Percentiles rank a stretch among this genome's conserved stretches.
phyloP scores from a whole-genome alignment of 1,140 invertebrate genomes.

The Drosophila malerkotliana region DNA sequence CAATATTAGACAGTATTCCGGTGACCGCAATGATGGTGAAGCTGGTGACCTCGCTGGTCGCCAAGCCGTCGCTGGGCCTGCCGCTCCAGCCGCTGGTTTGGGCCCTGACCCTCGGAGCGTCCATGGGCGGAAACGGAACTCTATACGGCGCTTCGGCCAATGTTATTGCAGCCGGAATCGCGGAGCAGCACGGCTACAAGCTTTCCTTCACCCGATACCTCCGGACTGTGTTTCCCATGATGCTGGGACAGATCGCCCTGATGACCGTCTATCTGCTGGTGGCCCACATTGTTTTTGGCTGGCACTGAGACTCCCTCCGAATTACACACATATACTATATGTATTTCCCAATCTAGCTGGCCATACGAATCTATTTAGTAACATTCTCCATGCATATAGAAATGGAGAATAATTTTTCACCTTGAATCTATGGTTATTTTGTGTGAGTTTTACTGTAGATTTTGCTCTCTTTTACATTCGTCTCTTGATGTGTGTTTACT shows the following conservation, averaged over 20 bases:
- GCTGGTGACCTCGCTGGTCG: slow-evolving; percentile 87
- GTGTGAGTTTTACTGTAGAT: slow-evolving; percentile 5
- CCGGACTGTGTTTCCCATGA: slow-evolving; percentile 90
- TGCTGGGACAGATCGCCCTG: slow-evolving; percentile 88
- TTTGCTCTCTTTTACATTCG: slow-evolving; percentile 25
- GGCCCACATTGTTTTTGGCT: slow-evolving; percentile 87
- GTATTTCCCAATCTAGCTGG: not conserved
- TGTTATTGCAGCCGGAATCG: slow-evolving; percentile 92
- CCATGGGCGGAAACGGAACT: slow-evolving; percentile 92
- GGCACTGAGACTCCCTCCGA: slow-evolving; percentile 84
- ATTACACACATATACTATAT: not conserved
- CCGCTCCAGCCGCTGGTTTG: slow-evolving; percentile 89
- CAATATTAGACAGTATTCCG: slow-evolving; percentile 93
- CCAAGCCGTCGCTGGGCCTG: slow-evolving; percentile 86
- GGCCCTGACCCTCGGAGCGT: slow-evolving; percentile 91
- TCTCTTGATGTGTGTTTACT: slow-evolving; percentile 32
- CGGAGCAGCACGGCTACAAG: slow-evolving; percentile 92
- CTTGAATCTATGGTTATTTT: slow-evolving; percentile 7
- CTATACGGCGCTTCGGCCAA: slow-evolving; percentile 92
- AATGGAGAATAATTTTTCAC: slow-evolving; percentile 8
- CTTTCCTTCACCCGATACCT: slow-evolving; percentile 87
- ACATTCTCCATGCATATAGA: slow-evolving; percentile 6
- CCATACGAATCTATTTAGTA: slow-evolving; percentile 2
- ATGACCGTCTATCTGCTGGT: slow-evolving; percentile 88
- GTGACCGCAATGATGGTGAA: slow-evolving; percentile 93